Evolutionary conservation across 2,797 vertebrate species (phyloP), one percentile per base, ranked within the genome.

Genomic region (Gallinago stenura): DNA sequence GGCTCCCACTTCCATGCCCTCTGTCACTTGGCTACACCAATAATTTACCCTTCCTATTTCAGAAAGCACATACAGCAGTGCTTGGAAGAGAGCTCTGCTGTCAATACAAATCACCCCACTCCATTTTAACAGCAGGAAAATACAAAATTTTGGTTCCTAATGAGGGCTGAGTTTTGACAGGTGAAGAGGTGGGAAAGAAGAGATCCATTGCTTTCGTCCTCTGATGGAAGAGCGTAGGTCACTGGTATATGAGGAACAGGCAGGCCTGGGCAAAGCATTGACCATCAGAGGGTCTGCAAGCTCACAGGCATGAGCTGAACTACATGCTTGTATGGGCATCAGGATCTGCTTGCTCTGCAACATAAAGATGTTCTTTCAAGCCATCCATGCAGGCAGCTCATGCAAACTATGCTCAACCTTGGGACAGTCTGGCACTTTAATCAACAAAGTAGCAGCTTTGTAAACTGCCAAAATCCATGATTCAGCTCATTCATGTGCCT

Each of bases 161-260:
- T 0, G 7, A 39, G 30, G 45, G 70, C 19, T 11, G 17, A 22
- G 43, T 15, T 69, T 57, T 26, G 60, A 54, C 16, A 30, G 37
- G n/a, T 4, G 17, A 65, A 20, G 62, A 53, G 37, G 50, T 21
- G 18, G 56, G 54, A 80, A 31, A 33, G 30, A 65, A 58, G 19
- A 2, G 8, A 41, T 5, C 33, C 3, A 11, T 21, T 64, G 20
- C 80, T 31, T n/a, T 39, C 2, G 0, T 26, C 28, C 45, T 46
- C 31, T 5, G 2, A 46, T 16, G 33, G 39, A 64, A 82, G 1
- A 6, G 56, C 3, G 4, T 58, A 39, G 33, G 30, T 28, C 15
- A 9, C 54, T 12, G 18, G 39, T 25, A 39, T 5, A 1, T 1
- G 4, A 72, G 56, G 43, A 12, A 10, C 17, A 14, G 21, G 13